Conservation (phyloP, 2,888 invertebrate species). For the Synergus japonicus region DNA sequence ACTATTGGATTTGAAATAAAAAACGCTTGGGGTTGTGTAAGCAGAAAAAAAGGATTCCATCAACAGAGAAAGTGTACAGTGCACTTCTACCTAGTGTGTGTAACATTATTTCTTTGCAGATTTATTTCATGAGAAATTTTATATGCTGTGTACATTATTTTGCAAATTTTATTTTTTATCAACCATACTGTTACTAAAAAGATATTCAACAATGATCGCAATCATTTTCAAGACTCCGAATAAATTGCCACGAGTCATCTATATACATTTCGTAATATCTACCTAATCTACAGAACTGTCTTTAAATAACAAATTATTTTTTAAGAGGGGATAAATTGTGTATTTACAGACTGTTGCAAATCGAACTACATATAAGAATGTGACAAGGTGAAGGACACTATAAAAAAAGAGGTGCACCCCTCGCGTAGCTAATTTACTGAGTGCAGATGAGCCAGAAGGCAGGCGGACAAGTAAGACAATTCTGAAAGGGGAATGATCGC, state of each 20-base stretch:
- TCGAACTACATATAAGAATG: neutral
- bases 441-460: conserved; percentile 45
- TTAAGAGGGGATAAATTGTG: neutral
- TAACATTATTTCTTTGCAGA: neutral
- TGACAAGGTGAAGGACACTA: neutral
- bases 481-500: conserved; percentile 22
- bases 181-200: too few relatives aligned
- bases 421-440: conserved; percentile 52
- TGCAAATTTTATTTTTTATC: too few relatives aligned
- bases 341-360: neutral
- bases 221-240: too few relatives aligned
- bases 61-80: neutral
- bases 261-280: too few relatives aligned
- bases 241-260: too few relatives aligned
- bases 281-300: too few relatives aligned
- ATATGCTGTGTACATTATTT: too few relatives aligned
- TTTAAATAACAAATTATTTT: neutral
- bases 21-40: neutral
- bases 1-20: conserved; percentile 31
- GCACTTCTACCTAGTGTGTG: neutral
- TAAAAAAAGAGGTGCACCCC: conserved; percentile 4
- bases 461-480: conserved; percentile 48
- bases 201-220: too few relatives aligned
- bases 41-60: neutral
- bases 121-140: neutral